Percentiles rank a stretch among this genome's conserved stretches.
Evolutionary conservation across 35 echinoderm and acorn worm genomes (phyloP).

Genomic region (Stichopus chloronotus): DNA sequence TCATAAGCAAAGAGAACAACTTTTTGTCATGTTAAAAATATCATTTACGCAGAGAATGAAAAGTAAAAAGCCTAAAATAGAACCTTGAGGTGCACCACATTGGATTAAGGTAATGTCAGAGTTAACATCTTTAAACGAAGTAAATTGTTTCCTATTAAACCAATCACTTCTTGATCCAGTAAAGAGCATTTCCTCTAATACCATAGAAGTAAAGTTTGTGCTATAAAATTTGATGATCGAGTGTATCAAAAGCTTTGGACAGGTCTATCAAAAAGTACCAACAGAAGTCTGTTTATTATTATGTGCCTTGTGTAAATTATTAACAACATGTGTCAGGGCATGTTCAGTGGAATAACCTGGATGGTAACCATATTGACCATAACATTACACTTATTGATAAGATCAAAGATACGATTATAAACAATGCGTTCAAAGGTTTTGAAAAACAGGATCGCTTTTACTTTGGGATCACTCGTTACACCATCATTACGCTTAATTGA

Average conservation of each 20-base stretch:
- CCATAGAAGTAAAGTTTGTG: conserved; percentile 17
- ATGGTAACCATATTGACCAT: not conserved
- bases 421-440: not conserved
- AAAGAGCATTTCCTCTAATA: not conserved
- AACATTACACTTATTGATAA: not conserved
- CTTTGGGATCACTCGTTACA: no score
- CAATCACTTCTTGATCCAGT: not conserved
- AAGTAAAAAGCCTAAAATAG: not conserved
- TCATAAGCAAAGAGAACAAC: not conserved
- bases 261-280: not conserved
- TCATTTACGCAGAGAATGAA: not conserved
- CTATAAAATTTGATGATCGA: not conserved
- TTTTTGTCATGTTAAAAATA: not conserved
- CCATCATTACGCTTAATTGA: no score
- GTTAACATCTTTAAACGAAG: conserved; percentile 13
- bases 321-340: not conserved
- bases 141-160: conserved; percentile 2
- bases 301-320: not conserved
- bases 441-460: not conserved
- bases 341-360: not conserved
- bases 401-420: not conserved
- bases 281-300: conserved; percentile 3
- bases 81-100: not conserved
- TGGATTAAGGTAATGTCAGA: not conserved
- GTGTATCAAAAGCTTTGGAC: conserved; percentile 5